These are phyloP conservation scores for Typhlichthys eigenmanni DNA, from an alignment of 2,797 vertebrate genomes.

Conservation along the genomic window DNA sequence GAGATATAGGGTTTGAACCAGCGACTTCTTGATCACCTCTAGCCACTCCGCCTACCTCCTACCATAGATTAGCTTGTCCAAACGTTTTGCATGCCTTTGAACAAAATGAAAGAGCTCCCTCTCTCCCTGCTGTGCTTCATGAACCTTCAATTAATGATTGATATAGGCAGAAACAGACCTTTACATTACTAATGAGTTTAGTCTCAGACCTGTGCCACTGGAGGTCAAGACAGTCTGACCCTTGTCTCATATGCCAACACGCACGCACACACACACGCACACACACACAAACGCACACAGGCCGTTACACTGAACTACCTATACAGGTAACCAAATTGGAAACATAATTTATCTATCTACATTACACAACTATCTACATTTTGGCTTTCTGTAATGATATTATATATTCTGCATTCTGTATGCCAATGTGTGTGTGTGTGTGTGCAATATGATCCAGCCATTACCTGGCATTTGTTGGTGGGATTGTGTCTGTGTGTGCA, in stretches of 20 bases:
- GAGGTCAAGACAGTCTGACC: conserved; percentile 34
- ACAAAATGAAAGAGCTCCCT: too few species aligned
- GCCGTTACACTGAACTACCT: conserved; percentile 12
- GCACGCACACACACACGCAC: background rate
- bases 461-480: conserved; percentile 14
- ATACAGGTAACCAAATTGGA: conserved; percentile 19
- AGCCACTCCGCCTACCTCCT: too few species aligned
- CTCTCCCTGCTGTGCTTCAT: conserved; percentile 9
- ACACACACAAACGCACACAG: conserved; percentile 3
- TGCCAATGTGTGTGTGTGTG: conserved; percentile 10
- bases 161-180: conserved; percentile 56
- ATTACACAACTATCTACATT: conserved; percentile 28
- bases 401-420: conserved; percentile 11
- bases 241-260: conserved; percentile 27
- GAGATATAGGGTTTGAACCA: too few species aligned
- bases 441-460: background rate
- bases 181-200: conserved; percentile 76
- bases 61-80: too few species aligned
- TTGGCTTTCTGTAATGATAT: conserved; percentile 29
- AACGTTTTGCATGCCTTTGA: too few species aligned
- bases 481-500: conserved; percentile 2
- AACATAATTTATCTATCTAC: background rate
- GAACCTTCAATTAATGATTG: conserved; percentile 64
- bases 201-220: conserved; percentile 58
- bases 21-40: too few species aligned